These are phyloP conservation scores for Petromus typicus DNA, from an alignment of 2,113 vertebrate species.

Conservation along the genomic window DNA sequence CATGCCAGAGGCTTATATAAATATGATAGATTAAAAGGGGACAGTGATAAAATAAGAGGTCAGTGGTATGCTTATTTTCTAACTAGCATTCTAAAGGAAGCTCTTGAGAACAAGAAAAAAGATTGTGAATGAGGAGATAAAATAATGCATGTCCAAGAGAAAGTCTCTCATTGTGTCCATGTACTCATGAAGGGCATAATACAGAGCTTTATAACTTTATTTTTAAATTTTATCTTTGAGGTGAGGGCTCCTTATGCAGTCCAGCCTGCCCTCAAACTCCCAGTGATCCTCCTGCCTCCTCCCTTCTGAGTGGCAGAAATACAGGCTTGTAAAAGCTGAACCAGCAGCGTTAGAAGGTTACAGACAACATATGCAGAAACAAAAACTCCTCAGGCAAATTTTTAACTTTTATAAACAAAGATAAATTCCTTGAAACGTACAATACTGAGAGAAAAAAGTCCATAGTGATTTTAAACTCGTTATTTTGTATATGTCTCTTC, in stretches of 20 bases:
- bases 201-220: not conserved
- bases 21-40: no score
- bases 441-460: not conserved
- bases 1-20: no score
- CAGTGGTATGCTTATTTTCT: no score
- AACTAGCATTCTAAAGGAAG: no score
- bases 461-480: not conserved
- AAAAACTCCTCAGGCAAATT: not conserved
- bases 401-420: not conserved
- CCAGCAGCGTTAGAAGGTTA: not conserved
- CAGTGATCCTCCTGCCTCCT: not conserved
- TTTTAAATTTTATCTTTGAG: not conserved
- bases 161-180: not conserved
- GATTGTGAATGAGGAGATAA: no score
- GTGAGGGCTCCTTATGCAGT: not conserved
- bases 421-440: not conserved
- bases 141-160: not conserved
- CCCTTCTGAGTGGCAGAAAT: no score
- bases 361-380: not conserved
- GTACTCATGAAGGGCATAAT: not conserved
- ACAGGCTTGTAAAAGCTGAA: not conserved
- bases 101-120: no score
- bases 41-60: no score
- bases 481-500: not conserved
- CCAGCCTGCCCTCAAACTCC: not conserved